Evolutionary conservation across 2,797 vertebrate genomes (phyloP).

Genomic region (Labroides dimidiatus): DNA sequence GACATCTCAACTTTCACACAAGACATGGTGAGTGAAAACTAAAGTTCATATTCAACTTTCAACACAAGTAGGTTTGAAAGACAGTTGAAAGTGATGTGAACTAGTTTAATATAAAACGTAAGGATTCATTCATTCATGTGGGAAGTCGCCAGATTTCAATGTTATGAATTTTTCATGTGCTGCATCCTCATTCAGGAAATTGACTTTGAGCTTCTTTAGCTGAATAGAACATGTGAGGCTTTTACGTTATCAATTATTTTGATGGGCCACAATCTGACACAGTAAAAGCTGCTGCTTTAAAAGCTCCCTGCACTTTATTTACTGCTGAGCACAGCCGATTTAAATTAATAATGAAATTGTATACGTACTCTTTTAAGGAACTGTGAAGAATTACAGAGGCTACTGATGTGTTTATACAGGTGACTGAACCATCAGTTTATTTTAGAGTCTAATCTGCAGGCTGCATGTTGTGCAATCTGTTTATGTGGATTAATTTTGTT

Average conservation of each 20-base stretch:
- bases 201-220: slow-evolving; percentile 33
- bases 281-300: slow-evolving; percentile 10
- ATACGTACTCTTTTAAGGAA: background rate
- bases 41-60: background rate
- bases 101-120: slow-evolving; percentile 5
- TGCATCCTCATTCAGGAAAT: slow-evolving; percentile 50
- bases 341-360: slow-evolving; percentile 35
- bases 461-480: slow-evolving; percentile 2
- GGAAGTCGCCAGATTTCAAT: slow-evolving; percentile 45
- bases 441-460: slow-evolving; percentile 10
- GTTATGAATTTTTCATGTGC: slow-evolving; percentile 68
- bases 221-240: slow-evolving; percentile 41
- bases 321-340: slow-evolving; percentile 38
- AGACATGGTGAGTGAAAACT: slow-evolving; percentile 87
- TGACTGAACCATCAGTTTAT: slow-evolving; percentile 25
- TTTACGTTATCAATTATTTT: slow-evolving; percentile 63
- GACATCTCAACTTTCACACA: slow-evolving; percentile 90
- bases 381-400: background rate
- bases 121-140: slow-evolving; percentile 15
- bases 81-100: slow-evolving; percentile 1
- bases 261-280: slow-evolving; percentile 25
- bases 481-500: slow-evolving; percentile 18
- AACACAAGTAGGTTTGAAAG: background rate
- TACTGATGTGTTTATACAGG: slow-evolving; percentile 2
- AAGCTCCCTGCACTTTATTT: slow-evolving; percentile 30